Evolutionary conservation across 1,140 invertebrate species (phyloP), one percentile per base, ranked within the genome.

Genomic region (Tribolium castaneum): DNA sequence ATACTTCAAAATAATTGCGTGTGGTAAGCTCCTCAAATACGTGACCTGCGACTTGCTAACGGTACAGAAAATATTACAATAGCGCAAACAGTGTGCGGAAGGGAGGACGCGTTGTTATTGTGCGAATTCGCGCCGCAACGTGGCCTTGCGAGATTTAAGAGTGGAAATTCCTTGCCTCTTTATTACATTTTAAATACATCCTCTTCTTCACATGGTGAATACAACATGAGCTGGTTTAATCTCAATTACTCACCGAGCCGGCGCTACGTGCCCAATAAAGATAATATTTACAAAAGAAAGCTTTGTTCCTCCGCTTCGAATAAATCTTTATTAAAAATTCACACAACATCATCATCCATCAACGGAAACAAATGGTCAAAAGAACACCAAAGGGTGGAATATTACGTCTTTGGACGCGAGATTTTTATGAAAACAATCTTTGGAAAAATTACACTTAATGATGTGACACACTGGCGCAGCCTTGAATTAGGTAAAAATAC

Each of bases 291-390:
- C 30, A 66, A 66, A 66, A 35, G 59, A 66, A 35, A 35, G 14
- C 30, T 66, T 66, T 66, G 59, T 66, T 66, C 10, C 25, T 13
- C n/a, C 4, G 30, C n/a, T 66, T 66, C 12, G 9, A 66, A 66
- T 66, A 66, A 66, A 66, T 66, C 59, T 66, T 66, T 66, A 66
- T 66, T 66, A 66, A 66, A 66, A 66, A 66, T 66, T 66, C 59
- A 66, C 30, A 25, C 56, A 62, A 62, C 56, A 66, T 66, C 59
- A 66, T 66, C 59, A 66, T 66, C 59, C 30, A 66, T 66, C 59
- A 66, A 66, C 59, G 30, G 54, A 66, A 35, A 34, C 2, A 12
- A 66, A 35, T 13, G 59, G 59, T 66, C 30, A 1, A 35, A 66
- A n/a, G 30, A 13, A 35, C 34, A 59, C 6, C 10, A 22, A 59